Percentiles rank a stretch among this genome's conserved stretches.
phyloP scores from a whole-genome alignment of 2,797 vertebrate species.

The Glyptemys insculpta region DNA sequence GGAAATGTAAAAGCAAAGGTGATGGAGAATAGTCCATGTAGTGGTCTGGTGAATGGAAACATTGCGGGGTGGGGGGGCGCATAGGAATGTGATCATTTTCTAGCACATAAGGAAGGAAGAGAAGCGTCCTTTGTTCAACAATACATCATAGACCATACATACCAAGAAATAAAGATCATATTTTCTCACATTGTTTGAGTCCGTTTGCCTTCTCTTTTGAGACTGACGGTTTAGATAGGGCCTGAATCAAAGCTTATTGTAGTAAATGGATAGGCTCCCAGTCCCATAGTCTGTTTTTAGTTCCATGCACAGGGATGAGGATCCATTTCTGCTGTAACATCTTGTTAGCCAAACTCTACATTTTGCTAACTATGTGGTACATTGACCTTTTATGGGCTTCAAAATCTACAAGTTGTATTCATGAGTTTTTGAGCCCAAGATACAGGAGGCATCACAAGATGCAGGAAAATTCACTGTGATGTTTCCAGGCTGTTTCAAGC shows the following conservation, averaged over 20 bases:
- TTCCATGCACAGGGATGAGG: background rate
- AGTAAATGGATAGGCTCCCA: conserved; percentile 17
- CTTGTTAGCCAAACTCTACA: background rate
- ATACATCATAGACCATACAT: background rate
- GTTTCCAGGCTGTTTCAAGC: background rate
- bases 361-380: background rate
- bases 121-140: background rate
- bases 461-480: background rate
- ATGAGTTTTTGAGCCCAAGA: background rate
- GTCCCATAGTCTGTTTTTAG: background rate
- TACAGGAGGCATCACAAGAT: background rate
- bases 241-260: background rate
- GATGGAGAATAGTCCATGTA: background rate
- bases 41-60: background rate
- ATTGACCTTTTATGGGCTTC: fast-evolving
- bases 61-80: background rate
- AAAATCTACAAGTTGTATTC: background rate
- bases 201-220: background rate
- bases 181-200: background rate
- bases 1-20: background rate
- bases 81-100: background rate
- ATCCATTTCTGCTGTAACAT: conserved; percentile 14
- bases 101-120: background rate
- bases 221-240: background rate
- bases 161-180: background rate